These are phyloP conservation scores for Aplysia californica DNA, from an alignment of 1,140 invertebrate genomes.

Conservation along the genomic window DNA sequence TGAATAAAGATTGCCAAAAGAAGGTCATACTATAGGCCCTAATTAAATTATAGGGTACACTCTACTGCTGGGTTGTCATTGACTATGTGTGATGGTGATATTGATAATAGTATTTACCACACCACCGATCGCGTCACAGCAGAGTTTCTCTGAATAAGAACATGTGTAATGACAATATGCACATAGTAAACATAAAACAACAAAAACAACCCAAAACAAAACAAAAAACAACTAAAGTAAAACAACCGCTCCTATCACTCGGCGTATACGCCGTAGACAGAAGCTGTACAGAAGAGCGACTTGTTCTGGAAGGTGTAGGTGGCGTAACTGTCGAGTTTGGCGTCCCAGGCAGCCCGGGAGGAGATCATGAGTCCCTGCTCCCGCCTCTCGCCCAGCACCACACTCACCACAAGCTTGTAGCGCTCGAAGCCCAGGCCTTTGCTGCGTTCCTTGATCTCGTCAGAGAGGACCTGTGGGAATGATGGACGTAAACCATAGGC, in stretches of 20 bases:
- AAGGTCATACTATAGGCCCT: too few species aligned
- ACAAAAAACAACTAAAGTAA: too few species aligned
- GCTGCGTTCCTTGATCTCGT: conserved; percentile 55
- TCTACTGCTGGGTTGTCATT: too few species aligned
- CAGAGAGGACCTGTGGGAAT: conserved; percentile 37
- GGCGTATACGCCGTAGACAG: conserved; percentile 61
- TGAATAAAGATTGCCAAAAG: too few species aligned
- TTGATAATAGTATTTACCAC: too few species aligned
- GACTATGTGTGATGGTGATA: too few species aligned
- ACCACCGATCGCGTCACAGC: too few species aligned
- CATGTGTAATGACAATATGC: too few species aligned
- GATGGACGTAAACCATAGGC: not conserved
- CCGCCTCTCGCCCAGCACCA: conserved; percentile 51
- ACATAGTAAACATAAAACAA: too few species aligned
- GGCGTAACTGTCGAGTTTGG: conserved; percentile 51
- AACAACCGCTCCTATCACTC: conserved; percentile 50
- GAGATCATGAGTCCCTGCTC: conserved; percentile 49
- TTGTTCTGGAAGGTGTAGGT: conserved; percentile 53
- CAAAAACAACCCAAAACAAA: too few species aligned
- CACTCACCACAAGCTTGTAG: conserved; percentile 59
- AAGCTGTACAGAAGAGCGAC: conserved; percentile 57
- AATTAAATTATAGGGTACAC: too few species aligned
- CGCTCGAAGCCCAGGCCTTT: conserved; percentile 51
- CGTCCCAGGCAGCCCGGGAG: conserved; percentile 60
- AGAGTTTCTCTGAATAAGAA: too few species aligned